Evolutionary conservation across 2,797 vertebrate genomes (phyloP).

Genomic region (Ciconia nigra): DNA sequence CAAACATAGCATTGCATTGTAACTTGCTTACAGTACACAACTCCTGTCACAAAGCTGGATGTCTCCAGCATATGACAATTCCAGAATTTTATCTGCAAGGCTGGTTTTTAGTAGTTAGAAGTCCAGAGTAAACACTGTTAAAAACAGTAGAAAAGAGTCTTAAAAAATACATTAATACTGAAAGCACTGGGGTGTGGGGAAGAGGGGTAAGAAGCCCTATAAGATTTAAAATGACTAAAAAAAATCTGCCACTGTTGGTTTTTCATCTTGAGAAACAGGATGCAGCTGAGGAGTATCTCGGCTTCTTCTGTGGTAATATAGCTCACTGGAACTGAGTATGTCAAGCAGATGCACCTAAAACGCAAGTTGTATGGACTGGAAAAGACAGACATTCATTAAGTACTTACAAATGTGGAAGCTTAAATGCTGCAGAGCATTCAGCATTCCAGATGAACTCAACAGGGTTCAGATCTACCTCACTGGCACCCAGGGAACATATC

Average conservation of each 20-base stretch:
- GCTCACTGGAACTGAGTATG: not conserved
- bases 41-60: not conserved
- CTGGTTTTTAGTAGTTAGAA: constrained; percentile 44
- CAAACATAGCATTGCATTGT: constrained; percentile 9
- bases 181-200: not conserved
- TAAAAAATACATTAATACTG: not conserved
- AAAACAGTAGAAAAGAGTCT: constrained; percentile 13
- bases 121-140: constrained; percentile 35
- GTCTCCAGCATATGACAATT: not conserved
- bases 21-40: constrained; percentile 45
- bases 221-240: not conserved
- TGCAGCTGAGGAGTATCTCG: not conserved
- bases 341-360: not conserved
- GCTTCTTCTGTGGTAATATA: not conserved
- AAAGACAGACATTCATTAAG: not conserved
- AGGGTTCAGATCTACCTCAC: not conserved
- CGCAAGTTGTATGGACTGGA: not conserved
- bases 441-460: not conserved
- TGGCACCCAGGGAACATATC: not conserved
- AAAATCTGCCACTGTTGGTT: not conserved
- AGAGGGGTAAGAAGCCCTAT: not conserved
- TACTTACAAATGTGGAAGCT: not conserved
- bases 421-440: not conserved
- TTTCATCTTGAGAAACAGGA: not conserved
- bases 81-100: not conserved